Evolutionary conservation across 2,888 invertebrate species (phyloP), one percentile per base, ranked within the genome.

Genomic region (Caenorhabditis auriculariae): DNA sequence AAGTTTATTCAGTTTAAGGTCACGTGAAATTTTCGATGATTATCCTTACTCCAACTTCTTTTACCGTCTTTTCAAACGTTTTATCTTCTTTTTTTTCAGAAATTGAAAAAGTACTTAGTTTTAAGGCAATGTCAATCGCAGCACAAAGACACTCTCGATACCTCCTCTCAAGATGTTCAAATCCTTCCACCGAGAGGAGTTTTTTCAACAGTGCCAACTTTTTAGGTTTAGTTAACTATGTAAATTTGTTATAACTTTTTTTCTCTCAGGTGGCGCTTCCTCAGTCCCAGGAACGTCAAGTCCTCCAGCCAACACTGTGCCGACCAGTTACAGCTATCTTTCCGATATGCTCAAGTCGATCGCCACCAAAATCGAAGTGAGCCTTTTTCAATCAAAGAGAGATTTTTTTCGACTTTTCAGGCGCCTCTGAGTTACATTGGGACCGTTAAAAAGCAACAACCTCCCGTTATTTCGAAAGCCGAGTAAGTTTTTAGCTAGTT

Each of bases 311-410:
- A 38, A 48, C 5, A 42, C 51, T 28, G 50, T 44, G 4, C 27
- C 62, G 6, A 62, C 62, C 17, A 58, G 62, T 41, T 62, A 62
- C 48, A 51, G 51, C 24, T 58, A 58, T 26, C 43, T 62, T 44
- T 51, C 57, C 17, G 52, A 62, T 43, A 51, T 62, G 50, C 35
- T 62, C 38, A 62, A 58, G 29, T 42, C 35, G 4, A 53, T 62
- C 41, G 51, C 58, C 4, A 32, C 62, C 6, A 62, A 62, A 48
- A 57, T 62, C 39, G 62, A 62, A 48, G 60, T 52, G 21, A 26
- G 37, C 4, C 21, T 17, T 37, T 38, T 45, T 23, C 15, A 24
- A n/a, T 9, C 19, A 19, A 41, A 41, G 3, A 3, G 4, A 4
- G 9, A 19, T 6, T 23, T 23, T 17, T 23, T 23, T 41, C 17